Percentiles rank a stretch among this genome's conserved stretches.
phyloP scores from a whole-genome alignment of 2,113 vertebrate genomes.

The Sphyrna mokarran region DNA sequence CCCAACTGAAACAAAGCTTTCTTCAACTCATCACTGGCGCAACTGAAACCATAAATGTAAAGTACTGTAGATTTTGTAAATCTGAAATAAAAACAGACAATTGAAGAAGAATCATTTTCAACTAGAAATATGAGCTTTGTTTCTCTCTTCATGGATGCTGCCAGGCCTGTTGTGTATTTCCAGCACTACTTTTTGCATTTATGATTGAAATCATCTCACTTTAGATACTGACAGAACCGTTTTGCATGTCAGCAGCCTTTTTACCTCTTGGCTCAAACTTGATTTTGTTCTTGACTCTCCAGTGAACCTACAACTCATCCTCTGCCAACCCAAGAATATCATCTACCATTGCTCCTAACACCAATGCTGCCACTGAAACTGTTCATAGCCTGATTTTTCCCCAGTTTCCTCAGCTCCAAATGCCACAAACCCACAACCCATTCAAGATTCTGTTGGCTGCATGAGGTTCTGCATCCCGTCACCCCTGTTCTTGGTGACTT shows the following conservation, averaged over 20 bases:
- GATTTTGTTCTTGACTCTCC: background rate
- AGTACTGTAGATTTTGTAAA: too few relatives aligned
- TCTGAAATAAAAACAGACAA: too few relatives aligned
- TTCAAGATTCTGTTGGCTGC: background rate
- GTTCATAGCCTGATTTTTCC: background rate
- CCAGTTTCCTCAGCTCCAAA: background rate
- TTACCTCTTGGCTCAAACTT: background rate
- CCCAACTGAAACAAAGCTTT: background rate
- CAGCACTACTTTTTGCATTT: too few relatives aligned
- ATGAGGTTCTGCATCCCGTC: background rate
- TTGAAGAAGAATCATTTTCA: too few relatives aligned
- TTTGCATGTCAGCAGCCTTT: background rate
- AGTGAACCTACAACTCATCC: background rate
- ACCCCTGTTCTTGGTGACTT: background rate
- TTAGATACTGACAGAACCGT: background rate
- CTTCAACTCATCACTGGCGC: background rate
- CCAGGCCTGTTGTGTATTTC: too few relatives aligned
- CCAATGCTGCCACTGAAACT: background rate
- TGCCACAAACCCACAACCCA: background rate
- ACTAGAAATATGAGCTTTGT: too few relatives aligned
- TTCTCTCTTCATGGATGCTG: too few relatives aligned
- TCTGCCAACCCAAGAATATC: background rate
- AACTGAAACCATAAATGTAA: background rate
- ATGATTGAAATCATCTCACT: background rate
- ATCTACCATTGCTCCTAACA: background rate